Evolutionary conservation across 2,113 vertebrate species (phyloP).

Genomic region (Thermophis baileyi): DNA sequence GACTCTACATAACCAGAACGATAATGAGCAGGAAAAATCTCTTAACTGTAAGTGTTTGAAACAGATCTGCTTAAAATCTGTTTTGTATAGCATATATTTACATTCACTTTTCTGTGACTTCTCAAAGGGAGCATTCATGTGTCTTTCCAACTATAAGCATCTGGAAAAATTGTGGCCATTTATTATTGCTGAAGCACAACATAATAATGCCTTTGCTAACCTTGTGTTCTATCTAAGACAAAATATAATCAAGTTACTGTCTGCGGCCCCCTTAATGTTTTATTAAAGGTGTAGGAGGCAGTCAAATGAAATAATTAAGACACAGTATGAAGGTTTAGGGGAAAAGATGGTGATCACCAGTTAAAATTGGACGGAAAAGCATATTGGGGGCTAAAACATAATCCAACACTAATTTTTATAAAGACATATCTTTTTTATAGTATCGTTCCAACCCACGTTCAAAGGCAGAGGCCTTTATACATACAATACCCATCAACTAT

Average conservation of each 20-base stretch:
- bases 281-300: not conserved
- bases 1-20: slow-evolving; percentile 48
- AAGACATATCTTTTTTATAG: not conserved
- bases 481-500: not conserved
- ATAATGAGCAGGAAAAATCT: slow-evolving; percentile 45
- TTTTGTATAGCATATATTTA: not conserved
- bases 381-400: not conserved
- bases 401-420: not conserved
- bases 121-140: not conserved
- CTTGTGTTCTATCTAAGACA: not conserved
- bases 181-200: not conserved
- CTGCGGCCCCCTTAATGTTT: not conserved
- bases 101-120: not conserved
- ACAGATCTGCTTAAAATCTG: not conserved
- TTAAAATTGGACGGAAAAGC: not conserved
- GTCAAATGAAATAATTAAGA: not conserved
- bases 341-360: not conserved
- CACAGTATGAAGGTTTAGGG: not conserved
- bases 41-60: slow-evolving; percentile 42
- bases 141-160: not conserved
- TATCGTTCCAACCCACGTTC: not conserved
- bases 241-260: not conserved
- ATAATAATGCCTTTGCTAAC: not conserved
- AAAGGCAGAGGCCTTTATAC: not conserved
- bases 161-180: not conserved